Conservation (phyloP, 2,113 vertebrate species). For the Limanda limanda region DNA sequence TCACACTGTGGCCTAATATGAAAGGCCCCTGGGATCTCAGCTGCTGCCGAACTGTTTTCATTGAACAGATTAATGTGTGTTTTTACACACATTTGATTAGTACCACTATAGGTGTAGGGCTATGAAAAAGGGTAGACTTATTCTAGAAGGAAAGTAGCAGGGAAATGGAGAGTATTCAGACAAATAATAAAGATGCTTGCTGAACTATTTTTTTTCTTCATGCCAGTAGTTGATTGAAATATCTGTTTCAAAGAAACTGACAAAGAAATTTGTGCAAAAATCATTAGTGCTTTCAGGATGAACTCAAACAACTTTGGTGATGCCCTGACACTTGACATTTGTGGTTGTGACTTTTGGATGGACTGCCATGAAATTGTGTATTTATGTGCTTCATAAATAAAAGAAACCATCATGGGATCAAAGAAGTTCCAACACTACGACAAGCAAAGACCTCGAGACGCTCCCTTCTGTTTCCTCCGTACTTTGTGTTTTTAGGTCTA, state of each 20-base stretch:
- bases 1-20: slow-evolving; percentile 49
- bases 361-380: not conserved
- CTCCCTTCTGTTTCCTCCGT: not conserved
- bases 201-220: not conserved
- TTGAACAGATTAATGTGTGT: slow-evolving; percentile 51
- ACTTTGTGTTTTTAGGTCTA: not conserved
- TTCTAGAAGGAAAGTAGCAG: no score
- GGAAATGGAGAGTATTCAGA: not conserved
- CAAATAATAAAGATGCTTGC: no score
- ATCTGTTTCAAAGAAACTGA: not conserved
- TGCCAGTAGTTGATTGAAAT: not conserved
- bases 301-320: not conserved
- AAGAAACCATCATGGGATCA: not conserved
- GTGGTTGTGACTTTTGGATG: not conserved
- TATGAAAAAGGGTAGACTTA: no score
- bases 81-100: slow-evolving; percentile 34
- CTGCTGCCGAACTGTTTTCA: slow-evolving; percentile 70
- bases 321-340: not conserved
- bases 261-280: not conserved
- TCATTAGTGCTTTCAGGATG: not conserved
- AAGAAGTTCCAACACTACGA: not conserved
- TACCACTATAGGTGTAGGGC: slow-evolving; percentile 39
- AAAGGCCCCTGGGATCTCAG: slow-evolving; percentile 56
- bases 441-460: not conserved
- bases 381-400: not conserved